phyloP scores from a whole-genome alignment of 2,113 vertebrate genomes.

The Cervus canadensis region DNA sequence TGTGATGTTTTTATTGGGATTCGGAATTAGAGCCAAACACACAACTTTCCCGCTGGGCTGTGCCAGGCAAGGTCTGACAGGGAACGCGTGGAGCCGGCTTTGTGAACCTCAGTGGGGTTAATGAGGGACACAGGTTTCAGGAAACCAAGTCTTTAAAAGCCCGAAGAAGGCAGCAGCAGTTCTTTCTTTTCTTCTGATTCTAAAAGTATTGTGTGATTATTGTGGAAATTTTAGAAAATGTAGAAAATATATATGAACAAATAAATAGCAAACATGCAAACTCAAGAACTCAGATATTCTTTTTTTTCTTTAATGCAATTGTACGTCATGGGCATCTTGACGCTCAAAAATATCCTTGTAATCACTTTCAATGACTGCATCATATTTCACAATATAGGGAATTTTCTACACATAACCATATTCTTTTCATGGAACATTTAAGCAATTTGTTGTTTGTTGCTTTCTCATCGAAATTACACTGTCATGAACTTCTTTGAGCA shows the following conservation, averaged over 20 bases:
- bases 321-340: background rate
- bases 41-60: background rate
- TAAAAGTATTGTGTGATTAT: background rate
- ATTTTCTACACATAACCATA: background rate
- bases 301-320: background rate
- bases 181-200: background rate
- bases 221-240: background rate
- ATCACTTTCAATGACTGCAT: background rate
- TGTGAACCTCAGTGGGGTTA: background rate
- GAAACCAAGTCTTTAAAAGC: background rate
- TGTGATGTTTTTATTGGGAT: slow-evolving; percentile 36
- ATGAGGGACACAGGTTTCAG: background rate
- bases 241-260: background rate
- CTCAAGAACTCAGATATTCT: background rate
- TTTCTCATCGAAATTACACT: background rate
- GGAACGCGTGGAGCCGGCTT: fast-evolving
- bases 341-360: background rate
- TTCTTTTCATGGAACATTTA: background rate
- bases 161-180: background rate
- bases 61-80: background rate
- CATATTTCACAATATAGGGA: background rate
- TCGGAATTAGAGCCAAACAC: background rate
- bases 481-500: background rate
- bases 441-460: background rate
- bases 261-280: background rate